phyloP scores from a whole-genome alignment of 2,797 vertebrate genomes.

The Tenualosa ilisha region DNA sequence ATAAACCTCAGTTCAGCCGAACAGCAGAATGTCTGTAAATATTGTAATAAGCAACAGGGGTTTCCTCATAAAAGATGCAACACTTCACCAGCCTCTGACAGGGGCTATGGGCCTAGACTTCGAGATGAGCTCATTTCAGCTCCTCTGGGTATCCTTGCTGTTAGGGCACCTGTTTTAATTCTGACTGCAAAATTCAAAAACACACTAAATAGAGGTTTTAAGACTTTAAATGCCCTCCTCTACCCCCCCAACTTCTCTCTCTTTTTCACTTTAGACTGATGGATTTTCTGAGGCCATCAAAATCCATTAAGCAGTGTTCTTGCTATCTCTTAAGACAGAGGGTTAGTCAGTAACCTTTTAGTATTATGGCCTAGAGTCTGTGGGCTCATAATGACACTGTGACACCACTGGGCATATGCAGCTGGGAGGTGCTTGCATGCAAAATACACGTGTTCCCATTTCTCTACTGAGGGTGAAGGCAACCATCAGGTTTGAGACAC shows the following conservation, averaged over 20 bases:
- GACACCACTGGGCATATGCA: neutral
- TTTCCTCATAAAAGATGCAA: constrained; percentile 76
- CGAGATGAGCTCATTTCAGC: constrained; percentile 58
- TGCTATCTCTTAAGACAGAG: constrained; percentile 45
- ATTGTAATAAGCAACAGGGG: constrained; percentile 75
- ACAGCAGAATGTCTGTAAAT: constrained; percentile 74
- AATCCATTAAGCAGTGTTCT: constrained; percentile 35
- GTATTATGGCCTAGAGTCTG: constrained; percentile 51
- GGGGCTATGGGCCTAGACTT: constrained; percentile 69
- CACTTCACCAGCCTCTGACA: constrained; percentile 71
- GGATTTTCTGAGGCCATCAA: neutral
- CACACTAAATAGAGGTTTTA: constrained; percentile 13
- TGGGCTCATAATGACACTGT: neutral
- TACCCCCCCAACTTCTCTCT: constrained; percentile 24
- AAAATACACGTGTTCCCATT: neutral
- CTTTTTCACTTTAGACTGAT: constrained; percentile 29
- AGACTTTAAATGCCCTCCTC: constrained; percentile 56
- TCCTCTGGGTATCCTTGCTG: constrained; percentile 46
- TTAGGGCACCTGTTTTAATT: constrained; percentile 54
- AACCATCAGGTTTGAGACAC: neutral
- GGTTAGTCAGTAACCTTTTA: constrained; percentile 65
- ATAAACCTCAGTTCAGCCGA: constrained; percentile 58
- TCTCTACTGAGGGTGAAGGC: neutral
- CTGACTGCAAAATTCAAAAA: constrained; percentile 27
- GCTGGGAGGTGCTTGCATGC: neutral